Base-by-base conservation (phyloP, 2,797 vertebrate species). In the Hafferia zeledoni region DNA sequence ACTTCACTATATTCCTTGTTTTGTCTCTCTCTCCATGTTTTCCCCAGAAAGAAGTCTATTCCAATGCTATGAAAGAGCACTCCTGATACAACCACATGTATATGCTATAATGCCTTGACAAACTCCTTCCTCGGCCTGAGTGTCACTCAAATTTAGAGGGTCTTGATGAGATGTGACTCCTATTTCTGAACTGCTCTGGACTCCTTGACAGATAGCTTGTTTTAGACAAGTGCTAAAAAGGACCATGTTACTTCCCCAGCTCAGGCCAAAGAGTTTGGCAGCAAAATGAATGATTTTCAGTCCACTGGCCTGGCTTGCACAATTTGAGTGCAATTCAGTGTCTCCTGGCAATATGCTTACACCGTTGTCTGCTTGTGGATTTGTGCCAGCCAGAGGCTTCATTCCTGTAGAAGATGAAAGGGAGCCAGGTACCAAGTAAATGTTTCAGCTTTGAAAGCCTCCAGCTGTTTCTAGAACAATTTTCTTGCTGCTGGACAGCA, bases 211-310 rank as follows among this genome's bases (percentile, higher is more conserved):
- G 27, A 64, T 25, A 65, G 35, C 20, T 83, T 68, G 57, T 47
- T 96, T 94, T 37, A 81, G 87, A 76, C 72, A 83, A 91, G 61
- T 83, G 61, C 46, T 93, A 69, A 81, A 78, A 78, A 52, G 57
- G 47, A 35, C 80, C 25, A 8, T 6, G 61, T 47, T 90, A 78
- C 23, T 50, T 78, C 5, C 46, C 43, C 76, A 50, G 61, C 65
- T 80, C 50, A 47, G 76, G 84, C 95, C 77, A 84, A 94, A 81
- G 65, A 4, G 5, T 57, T 35, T 94, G 94, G 91, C 91, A 91
- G 72, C 46, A 68, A 39, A 28, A 1, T 17, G 79, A 71, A 46
- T 46, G 64, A 77, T 93, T 96, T 89, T 80, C 89, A 93, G 84
- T 65, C 82, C 76, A 49, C 41, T 89, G 76, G 76, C 53, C 93